Conservation (phyloP, 2,888 invertebrate genomes). For the Steromphala cineraria region DNA sequence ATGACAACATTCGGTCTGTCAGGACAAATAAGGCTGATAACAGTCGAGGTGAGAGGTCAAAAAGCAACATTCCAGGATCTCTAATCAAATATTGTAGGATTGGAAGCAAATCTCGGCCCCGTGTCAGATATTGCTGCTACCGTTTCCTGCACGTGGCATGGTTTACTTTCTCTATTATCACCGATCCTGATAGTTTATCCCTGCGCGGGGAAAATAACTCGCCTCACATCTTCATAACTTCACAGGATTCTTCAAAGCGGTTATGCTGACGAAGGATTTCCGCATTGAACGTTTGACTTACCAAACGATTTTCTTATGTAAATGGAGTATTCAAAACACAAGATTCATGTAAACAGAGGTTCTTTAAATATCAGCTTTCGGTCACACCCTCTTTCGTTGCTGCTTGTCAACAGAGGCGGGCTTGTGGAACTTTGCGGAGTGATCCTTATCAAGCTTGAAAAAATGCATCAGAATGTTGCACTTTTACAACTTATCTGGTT, state of each 20-base stretch:
- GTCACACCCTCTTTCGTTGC: too few species aligned
- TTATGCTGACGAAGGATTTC: not conserved
- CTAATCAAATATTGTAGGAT: not conserved
- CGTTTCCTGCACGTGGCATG: conserved; percentile 7
- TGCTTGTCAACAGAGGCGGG: too few species aligned
- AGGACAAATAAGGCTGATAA: not conserved
- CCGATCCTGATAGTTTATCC: not conserved
- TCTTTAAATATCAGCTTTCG: too few species aligned
- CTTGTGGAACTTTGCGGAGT: too few species aligned
- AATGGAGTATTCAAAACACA: too few species aligned
- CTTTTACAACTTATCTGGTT: too few species aligned
- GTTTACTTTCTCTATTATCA: not conserved
- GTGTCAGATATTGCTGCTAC: not conserved
- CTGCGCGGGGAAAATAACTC: not conserved
- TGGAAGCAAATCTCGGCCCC: not conserved
- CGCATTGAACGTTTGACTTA: too few species aligned
- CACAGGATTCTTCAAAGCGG: not conserved
- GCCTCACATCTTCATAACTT: too few species aligned
- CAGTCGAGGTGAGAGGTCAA: not conserved
- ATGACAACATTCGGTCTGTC: not conserved
- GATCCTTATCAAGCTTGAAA: too few species aligned
- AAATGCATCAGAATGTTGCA: too few species aligned
- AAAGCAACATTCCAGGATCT: not conserved
- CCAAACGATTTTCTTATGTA: too few species aligned
- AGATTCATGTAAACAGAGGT: too few species aligned